Evolutionary conservation across 2,113 vertebrate genomes (phyloP).

Genomic region (Trochalopteron elliotii): DNA sequence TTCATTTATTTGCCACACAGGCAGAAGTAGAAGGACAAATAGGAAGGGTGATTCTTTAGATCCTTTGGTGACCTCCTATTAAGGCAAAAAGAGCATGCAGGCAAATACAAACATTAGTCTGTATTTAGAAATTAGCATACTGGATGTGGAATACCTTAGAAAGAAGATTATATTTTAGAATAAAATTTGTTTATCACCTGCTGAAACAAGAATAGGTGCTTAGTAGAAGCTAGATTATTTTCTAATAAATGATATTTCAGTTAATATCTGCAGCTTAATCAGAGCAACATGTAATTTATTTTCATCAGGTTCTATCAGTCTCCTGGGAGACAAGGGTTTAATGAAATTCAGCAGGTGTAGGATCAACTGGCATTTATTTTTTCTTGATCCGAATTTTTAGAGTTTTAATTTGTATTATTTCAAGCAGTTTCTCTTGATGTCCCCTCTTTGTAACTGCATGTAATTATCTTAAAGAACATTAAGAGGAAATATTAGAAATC

Average conservation of each 20-base stretch:
- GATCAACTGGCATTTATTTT: background rate
- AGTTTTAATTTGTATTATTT: background rate
- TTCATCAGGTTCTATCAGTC: background rate
- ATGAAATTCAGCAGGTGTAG: background rate
- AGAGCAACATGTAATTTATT: background rate
- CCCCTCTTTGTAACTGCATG: background rate
- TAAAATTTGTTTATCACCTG: background rate
- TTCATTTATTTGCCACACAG: background rate
- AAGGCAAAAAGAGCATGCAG: background rate
- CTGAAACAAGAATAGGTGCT: background rate
- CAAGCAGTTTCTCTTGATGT: background rate
- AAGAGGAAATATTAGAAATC: background rate
- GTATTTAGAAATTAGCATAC: background rate
- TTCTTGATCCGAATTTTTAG: background rate
- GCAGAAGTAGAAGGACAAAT: background rate
- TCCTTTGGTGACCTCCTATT: background rate
- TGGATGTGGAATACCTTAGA: background rate
- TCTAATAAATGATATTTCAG: background rate
- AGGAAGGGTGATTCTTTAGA: background rate
- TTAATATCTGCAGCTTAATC: background rate
- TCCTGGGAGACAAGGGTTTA: background rate
- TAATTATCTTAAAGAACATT: background rate
- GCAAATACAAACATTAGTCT: background rate
- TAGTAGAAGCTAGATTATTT: background rate
- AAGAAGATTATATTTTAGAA: background rate